Evolutionary conservation across 1,140 invertebrate species (phyloP).

Genomic region (Zaprionus inermis): DNA sequence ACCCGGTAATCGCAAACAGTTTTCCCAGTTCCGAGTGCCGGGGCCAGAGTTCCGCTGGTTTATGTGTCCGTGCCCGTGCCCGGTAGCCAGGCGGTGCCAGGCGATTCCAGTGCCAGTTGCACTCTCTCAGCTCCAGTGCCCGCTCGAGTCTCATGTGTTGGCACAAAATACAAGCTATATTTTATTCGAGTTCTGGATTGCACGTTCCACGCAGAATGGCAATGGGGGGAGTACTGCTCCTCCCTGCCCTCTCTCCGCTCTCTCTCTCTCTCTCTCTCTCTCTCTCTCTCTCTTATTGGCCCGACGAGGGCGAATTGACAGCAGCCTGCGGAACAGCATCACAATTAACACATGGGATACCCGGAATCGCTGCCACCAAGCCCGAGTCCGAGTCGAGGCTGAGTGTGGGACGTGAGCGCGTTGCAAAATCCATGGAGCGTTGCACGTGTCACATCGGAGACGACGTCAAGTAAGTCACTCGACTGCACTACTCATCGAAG

Average conservation of each 20-base stretch:
- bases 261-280: too few species aligned
- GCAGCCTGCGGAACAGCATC: conserved; percentile 43
- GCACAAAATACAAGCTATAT: conserved; percentile 47
- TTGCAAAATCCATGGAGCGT: conserved; percentile 55
- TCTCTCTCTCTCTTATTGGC: too few species aligned
- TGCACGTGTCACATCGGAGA: conserved; percentile 58
- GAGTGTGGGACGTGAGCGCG: conserved; percentile 46
- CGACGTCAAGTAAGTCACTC: conserved; percentile 47
- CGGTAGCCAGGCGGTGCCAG: conserved; percentile 19
- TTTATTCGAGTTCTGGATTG: conserved; percentile 39
- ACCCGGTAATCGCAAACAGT: conserved; percentile 44
- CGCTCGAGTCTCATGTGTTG: conserved; percentile 29
- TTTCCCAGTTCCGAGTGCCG: conserved; percentile 33
- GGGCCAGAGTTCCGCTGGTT: conserved; percentile 41
- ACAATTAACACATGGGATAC: conserved; percentile 51
- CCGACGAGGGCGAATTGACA: conserved; percentile 43
- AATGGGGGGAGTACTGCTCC: background rate
- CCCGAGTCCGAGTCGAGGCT: conserved; percentile 2
- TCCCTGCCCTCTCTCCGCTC: background rate
- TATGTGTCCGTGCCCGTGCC: conserved; percentile 30
- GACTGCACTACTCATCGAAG: conserved; percentile 20
- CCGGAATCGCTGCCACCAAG: conserved; percentile 26
- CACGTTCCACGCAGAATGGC: conserved; percentile 19
- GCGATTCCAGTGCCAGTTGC: background rate
- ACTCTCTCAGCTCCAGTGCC: background rate